phyloP scores from a whole-genome alignment of 2,888 invertebrate species.

The Boloria selene region DNA sequence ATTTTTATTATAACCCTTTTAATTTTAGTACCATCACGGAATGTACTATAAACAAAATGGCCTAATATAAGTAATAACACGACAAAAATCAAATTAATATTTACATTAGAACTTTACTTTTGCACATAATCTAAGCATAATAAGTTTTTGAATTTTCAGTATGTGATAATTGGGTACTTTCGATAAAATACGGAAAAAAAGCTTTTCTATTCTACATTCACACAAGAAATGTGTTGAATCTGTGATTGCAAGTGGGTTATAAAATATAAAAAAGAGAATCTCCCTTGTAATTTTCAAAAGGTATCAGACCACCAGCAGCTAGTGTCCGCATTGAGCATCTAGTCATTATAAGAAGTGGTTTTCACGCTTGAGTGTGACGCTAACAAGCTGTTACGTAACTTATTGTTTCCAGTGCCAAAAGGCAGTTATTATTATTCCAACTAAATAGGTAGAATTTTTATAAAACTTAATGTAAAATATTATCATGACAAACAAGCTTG shows the following conservation, averaged over 20 bases:
- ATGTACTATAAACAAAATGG: too few relatives aligned
- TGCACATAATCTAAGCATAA: too few relatives aligned
- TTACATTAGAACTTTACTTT: too few relatives aligned
- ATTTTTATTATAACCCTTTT: too few relatives aligned
- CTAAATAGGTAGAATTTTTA: conserved; percentile 23
- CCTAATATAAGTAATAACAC: too few relatives aligned
- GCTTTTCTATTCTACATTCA: too few relatives aligned
- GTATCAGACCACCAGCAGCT: conserved; percentile 24
- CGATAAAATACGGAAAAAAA: too few relatives aligned
- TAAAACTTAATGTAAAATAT: conserved; percentile 5
- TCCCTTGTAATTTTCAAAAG: conserved; percentile 19
- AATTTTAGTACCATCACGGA: too few relatives aligned
- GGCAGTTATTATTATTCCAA: conserved; percentile 23
- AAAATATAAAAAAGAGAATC: conserved; percentile 16
- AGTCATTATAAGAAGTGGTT: conserved; percentile 39
- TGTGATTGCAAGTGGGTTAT: background rate
- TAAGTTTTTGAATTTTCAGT: too few relatives aligned
- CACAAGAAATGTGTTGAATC: background rate
- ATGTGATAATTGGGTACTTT: too few relatives aligned
- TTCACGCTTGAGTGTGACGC: conserved; percentile 34
- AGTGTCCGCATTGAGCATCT: conserved; percentile 27
- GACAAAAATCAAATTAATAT: too few relatives aligned
- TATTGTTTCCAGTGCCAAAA: conserved; percentile 36
- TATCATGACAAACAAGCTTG: background rate
- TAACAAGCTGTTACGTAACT: conserved; percentile 42